Evolutionary conservation across 2,113 vertebrate species (phyloP).

Genomic region (Silurus meridionalis): DNA sequence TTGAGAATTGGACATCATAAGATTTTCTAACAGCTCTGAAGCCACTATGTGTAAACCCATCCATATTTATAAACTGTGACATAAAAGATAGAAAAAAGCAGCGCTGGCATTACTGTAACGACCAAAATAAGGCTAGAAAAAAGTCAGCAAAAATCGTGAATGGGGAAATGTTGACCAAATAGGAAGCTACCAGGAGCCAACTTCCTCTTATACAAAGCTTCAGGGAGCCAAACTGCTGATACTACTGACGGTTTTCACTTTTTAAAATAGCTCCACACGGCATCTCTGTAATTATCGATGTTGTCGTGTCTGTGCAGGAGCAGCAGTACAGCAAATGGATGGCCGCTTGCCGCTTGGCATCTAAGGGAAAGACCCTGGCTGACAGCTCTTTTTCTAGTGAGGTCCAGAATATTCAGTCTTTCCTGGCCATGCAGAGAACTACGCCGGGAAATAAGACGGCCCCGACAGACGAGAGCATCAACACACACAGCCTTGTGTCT

Average conservation of each 20-base stretch:
- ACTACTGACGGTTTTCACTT: not conserved
- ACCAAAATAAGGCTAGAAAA: not conserved
- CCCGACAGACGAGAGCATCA: conserved; percentile 65
- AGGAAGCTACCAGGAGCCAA: not conserved
- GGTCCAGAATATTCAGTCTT: conserved; percentile 75
- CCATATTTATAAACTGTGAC: not conserved
- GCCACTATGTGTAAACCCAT: not conserved
- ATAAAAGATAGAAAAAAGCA: not conserved
- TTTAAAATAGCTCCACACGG: not conserved
- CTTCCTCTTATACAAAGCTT: not conserved
- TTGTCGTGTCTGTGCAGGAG: conserved; percentile 62
- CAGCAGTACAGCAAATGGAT: conserved; percentile 79
- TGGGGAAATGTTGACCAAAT: not conserved
- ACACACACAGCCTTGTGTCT: conserved; percentile 74
- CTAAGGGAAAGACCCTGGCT: conserved; percentile 76
- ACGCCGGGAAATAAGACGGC: conserved; percentile 54
- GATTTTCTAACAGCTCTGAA: not conserved
- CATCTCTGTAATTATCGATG: not conserved
- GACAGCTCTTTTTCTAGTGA: conserved; percentile 73
- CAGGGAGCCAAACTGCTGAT: not conserved
- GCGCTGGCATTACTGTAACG: not conserved
- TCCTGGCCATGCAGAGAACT: conserved; percentile 72
- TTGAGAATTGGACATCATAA: too few relatives aligned
- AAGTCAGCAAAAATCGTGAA: not conserved
- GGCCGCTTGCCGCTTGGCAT: conserved; percentile 76